Evolutionary conservation across 2,113 vertebrate species (phyloP).

Genomic region (Thalassoma bifasciatum): DNA sequence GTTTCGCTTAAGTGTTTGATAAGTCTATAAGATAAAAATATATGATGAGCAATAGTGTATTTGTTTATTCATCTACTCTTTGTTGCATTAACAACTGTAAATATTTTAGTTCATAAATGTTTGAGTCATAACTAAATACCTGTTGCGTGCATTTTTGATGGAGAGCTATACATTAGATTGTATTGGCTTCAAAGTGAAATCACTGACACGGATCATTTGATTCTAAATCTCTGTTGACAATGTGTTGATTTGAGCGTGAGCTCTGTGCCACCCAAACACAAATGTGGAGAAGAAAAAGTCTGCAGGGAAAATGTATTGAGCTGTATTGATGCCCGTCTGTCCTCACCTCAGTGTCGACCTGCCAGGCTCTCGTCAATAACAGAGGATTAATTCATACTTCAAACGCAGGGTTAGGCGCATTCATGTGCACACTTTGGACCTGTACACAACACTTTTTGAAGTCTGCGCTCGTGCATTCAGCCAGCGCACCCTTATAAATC

Average conservation of each 20-base stretch:
- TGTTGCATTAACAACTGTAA: neutral
- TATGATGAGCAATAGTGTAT: neutral
- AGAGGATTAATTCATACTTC: slow-evolving; percentile 53
- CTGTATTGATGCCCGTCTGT: slow-evolving; percentile 27
- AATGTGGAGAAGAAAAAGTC: neutral
- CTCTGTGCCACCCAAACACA: neutral
- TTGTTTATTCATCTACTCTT: neutral
- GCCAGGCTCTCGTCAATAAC: slow-evolving; percentile 19
- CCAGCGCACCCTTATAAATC: slow-evolving; percentile 32
- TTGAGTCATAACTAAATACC: neutral
- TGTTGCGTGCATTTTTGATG: neutral
- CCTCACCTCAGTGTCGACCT: slow-evolving; percentile 36
- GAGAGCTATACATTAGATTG: neutral
- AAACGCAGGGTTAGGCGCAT: slow-evolving; percentile 42
- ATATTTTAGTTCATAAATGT: neutral
- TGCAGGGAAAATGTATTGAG: slow-evolving; percentile 16
- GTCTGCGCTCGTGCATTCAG: slow-evolving; percentile 46
- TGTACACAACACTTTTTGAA: slow-evolving; percentile 61
- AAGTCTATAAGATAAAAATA: neutral
- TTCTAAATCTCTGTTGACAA: slow-evolving; percentile 9
- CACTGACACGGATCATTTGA: neutral
- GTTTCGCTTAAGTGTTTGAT: too few relatives aligned
- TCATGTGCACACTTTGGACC: slow-evolving; percentile 24
- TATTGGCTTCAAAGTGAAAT: neutral
- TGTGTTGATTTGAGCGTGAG: neutral